Percentiles rank a stretch among this genome's conserved stretches.
Conservation (phyloP, 2,888 invertebrate genomes). For the Chaitophorus viminalis region DNA sequence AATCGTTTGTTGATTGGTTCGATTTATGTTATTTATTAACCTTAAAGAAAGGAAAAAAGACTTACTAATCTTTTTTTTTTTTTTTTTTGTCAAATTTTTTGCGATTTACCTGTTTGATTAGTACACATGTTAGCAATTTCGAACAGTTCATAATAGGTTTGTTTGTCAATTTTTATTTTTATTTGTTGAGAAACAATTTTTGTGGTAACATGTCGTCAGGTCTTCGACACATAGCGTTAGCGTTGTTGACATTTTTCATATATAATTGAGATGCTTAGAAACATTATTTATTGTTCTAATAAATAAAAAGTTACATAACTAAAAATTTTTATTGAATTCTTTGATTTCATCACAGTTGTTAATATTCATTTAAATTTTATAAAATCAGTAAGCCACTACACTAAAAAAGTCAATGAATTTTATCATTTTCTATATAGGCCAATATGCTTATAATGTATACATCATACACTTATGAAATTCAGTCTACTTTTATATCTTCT, state of each 20-base stretch:
- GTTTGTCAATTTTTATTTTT: conserved; percentile 26
- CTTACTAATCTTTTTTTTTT: conserved; percentile 17
- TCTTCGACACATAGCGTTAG: conserved; percentile 15
- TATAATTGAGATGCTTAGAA: background rate
- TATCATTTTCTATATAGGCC: background rate
- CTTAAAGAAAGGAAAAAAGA: conserved; percentile 8
- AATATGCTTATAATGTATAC: background rate
- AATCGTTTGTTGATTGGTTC: conserved; percentile 49
- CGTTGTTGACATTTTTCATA: conserved; percentile 1
- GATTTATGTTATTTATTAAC: conserved; percentile 56
- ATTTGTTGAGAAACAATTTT: background rate
- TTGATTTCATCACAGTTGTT: conserved; percentile 13
- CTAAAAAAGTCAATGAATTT: background rate
- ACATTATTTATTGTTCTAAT: background rate
- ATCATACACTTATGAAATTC: background rate
- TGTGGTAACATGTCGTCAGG: background rate
- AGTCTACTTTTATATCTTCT: background rate
- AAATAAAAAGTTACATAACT: too few relatives aligned
- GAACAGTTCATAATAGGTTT: conserved; percentile 12
- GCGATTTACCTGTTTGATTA: conserved; percentile 44
- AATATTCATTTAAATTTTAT: background rate
- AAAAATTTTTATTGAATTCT: background rate
- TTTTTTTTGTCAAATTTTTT: conserved; percentile 35
- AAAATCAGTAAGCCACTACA: background rate
- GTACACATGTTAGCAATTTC: conserved; percentile 28